Evolutionary conservation across 2,888 invertebrate genomes (phyloP).

Genomic region (Hypena proboscidalis): DNA sequence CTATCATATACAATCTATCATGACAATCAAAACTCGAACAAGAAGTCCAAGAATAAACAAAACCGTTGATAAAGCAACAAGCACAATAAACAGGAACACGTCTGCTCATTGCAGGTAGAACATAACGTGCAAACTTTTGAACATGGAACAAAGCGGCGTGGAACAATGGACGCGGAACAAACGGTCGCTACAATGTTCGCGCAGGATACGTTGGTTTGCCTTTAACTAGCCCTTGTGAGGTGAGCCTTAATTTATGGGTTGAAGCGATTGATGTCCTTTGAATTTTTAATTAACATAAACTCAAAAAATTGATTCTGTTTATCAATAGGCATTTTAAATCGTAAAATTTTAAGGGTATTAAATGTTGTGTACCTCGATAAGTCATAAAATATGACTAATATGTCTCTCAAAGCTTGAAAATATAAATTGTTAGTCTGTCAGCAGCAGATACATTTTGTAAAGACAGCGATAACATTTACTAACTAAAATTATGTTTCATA

Average conservation of each 20-base stretch:
- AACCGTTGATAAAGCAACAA: slow-evolving; percentile 24
- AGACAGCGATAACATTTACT: too few relatives aligned
- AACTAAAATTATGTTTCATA: too few relatives aligned
- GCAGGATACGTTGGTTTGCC: slow-evolving; percentile 43
- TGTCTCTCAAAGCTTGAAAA: too few relatives aligned
- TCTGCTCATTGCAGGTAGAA: slow-evolving; percentile 33
- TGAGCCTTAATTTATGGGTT: background rate
- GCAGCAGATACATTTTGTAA: too few relatives aligned
- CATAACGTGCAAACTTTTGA: slow-evolving; percentile 24
- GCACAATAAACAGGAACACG: slow-evolving; percentile 28
- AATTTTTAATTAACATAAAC: too few relatives aligned
- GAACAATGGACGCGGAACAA: slow-evolving; percentile 41
- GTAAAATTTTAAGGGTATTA: too few relatives aligned
- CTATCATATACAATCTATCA: background rate
- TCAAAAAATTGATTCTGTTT: too few relatives aligned
- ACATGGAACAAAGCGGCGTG: slow-evolving; percentile 31
- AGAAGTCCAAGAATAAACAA: slow-evolving; percentile 9
- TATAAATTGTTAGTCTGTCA: too few relatives aligned
- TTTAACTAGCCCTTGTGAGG: slow-evolving; percentile 39
- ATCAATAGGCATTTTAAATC: too few relatives aligned
- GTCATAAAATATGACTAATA: too few relatives aligned
- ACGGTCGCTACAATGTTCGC: slow-evolving; percentile 34
- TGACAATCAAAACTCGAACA: slow-evolving; percentile 1
- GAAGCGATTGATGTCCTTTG: background rate
- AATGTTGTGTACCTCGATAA: too few relatives aligned